Base-by-base conservation (phyloP, 2,113 vertebrate species). In the Noturus placidus region DNA sequence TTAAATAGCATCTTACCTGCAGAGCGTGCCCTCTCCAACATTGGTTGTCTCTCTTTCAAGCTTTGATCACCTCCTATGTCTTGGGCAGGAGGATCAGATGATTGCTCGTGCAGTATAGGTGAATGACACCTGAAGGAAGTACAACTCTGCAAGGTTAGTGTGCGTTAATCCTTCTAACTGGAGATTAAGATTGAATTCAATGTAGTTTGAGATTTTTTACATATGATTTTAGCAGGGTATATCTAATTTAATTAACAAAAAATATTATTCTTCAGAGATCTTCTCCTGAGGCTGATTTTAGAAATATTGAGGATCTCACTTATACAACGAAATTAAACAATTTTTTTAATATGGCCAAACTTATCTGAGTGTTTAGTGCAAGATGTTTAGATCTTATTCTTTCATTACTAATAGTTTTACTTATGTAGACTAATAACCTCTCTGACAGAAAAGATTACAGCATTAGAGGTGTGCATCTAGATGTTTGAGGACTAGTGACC, bases 71-170 rank as follows among this genome's bases (percentile, higher is more conserved):
- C 97, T 87, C 95, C 91, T 4, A 80, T 87, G 83, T 93, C 91
- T 87, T 95, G 93, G 14, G 96, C 93, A 67, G 82, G 27, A 67
- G 8, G 6, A 87, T 95, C 93, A 74, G 94, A 94, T 88, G 95
- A 94, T 84, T 94, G 96, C 89, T 98, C 97, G 0, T 97, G 97
- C 56, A 97, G 95, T 54, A 97, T 93, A 19, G 97, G 97, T 27
- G 98, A 99, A 35, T 96, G 97, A 92, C 97, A 98, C 90, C 98
- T 99, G 93, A 63, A 79, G 63, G 69, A 83, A 70, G 20, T 14
- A 25, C 17, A 46, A 38, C 33, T 10, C 30, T 35, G 56, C 19
- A 30, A 33, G 20, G 33, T 81, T 27, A 82, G 33, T 38, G 56
- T 15, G 56, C 56, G 27, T 38, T 25, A 81, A 61, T 61, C 33